Percentiles rank a stretch among this genome's conserved stretches.
Conservation (phyloP, 2,888 invertebrate genomes). For the Chrysina gloriosa region DNA sequence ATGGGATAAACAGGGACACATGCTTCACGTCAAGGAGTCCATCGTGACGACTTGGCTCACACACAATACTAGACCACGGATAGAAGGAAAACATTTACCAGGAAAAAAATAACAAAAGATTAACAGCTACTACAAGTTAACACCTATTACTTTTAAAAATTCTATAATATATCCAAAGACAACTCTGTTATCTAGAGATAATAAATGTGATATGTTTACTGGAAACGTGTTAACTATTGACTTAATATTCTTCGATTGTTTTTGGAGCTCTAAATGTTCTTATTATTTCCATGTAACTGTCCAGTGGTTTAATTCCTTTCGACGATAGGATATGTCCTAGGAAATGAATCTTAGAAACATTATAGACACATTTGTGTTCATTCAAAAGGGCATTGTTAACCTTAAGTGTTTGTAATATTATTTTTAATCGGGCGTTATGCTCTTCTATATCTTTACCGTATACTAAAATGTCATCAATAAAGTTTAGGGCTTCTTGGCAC, state of each 20-base stretch:
- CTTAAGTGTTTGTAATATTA: constrained; percentile 49
- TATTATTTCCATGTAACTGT: constrained; percentile 44
- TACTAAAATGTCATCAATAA: constrained; percentile 53
- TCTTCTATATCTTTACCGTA: constrained; percentile 52
- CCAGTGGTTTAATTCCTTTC: constrained; percentile 54
- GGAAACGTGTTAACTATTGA: too few species aligned
- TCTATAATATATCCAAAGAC: too few species aligned
- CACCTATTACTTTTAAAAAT: too few species aligned
- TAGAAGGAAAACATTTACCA: too few species aligned
- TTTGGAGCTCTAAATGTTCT: constrained; percentile 48
- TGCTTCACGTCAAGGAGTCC: too few species aligned
- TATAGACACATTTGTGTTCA: constrained; percentile 50
- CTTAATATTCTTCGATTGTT: constrained; percentile 51
- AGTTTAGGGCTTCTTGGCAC: constrained; percentile 50
- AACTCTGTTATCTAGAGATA: too few species aligned
- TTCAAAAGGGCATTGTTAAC: constrained; percentile 53
- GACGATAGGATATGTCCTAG: constrained; percentile 51
- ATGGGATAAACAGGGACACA: too few species aligned
- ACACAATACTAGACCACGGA: too few species aligned
- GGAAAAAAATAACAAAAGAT: too few species aligned
- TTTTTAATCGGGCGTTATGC: constrained; percentile 52
- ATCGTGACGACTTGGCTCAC: too few species aligned
- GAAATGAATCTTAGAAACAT: constrained; percentile 48
- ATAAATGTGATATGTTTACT: too few species aligned
- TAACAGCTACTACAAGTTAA: too few species aligned